Conservation (phyloP, 2,888 invertebrate genomes). For the Acleris laterana region DNA sequence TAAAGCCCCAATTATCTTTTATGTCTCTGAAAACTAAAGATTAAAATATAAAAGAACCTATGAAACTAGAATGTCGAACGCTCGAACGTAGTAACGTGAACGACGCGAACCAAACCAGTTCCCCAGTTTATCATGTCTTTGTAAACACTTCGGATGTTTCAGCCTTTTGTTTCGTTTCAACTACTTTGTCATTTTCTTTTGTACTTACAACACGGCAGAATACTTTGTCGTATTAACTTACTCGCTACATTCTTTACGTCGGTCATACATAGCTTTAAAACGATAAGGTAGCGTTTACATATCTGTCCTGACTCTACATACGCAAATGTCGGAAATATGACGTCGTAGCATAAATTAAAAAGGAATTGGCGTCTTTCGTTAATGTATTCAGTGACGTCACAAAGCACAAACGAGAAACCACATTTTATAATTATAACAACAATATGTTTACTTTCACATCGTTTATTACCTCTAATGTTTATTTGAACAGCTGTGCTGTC, state of each 20-base stretch:
- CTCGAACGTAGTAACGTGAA: background rate
- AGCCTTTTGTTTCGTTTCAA: slow-evolving; percentile 12
- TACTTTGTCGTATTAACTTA: slow-evolving; percentile 2
- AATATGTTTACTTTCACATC: slow-evolving; percentile 48
- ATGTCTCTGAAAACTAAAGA: too few relatives aligned
- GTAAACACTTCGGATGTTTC: background rate
- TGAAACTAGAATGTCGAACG: background rate
- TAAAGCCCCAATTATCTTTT: too few relatives aligned
- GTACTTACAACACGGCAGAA: background rate
- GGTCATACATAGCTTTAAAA: background rate
- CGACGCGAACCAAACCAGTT: slow-evolving; percentile 22
- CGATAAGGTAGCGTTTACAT: background rate
- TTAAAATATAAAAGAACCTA: too few relatives aligned
- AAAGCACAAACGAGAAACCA: slow-evolving; percentile 5
- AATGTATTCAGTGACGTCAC: slow-evolving; percentile 27
- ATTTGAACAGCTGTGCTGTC: slow-evolving; percentile 46
- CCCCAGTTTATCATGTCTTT: slow-evolving; percentile 12
- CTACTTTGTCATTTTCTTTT: slow-evolving; percentile 19
- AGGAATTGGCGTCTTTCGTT: slow-evolving; percentile 8
- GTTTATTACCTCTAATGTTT: slow-evolving; percentile 44
- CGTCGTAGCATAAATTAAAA: slow-evolving; percentile 30
- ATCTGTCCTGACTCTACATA: background rate
- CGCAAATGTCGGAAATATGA: slow-evolving; percentile 4
- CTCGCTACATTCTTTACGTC: background rate
- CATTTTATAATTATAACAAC: slow-evolving; percentile 12